Percentiles rank a stretch among this genome's conserved stretches.
Conservation (phyloP, 2,113 vertebrate species). For the Perca fluviatilis region DNA sequence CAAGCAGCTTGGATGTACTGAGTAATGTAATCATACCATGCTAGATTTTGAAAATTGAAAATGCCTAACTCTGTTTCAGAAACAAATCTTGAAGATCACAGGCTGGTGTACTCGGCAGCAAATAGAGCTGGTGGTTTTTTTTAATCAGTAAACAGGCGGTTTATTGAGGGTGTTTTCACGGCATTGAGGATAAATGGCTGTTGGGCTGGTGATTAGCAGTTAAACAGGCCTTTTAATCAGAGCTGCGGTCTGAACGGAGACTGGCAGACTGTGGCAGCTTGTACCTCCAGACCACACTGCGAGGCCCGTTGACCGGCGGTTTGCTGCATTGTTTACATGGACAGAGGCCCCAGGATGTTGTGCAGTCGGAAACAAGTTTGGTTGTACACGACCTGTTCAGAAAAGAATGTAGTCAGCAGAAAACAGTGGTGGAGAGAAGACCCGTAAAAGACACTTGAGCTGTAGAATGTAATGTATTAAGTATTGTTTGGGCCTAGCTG, state of each 20-base stretch:
- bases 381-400: slow-evolving; percentile 13
- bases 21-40: background rate
- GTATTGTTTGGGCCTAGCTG: background rate
- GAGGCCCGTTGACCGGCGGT: slow-evolving; percentile 39
- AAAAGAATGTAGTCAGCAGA: slow-evolving; percentile 22
- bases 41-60: background rate
- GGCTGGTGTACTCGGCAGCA: slow-evolving; percentile 9
- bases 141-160: slow-evolving; percentile 45
- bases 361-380: slow-evolving; percentile 42
- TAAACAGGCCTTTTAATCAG: slow-evolving; percentile 63
- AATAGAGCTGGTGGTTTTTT: slow-evolving; percentile 25
- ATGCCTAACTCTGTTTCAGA: background rate
- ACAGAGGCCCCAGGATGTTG: slow-evolving; percentile 46
- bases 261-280: slow-evolving; percentile 58
- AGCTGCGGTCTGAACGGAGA: slow-evolving; percentile 57
- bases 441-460: background rate
- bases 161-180: slow-evolving; percentile 41
- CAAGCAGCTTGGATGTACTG: background rate
- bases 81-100: background rate
- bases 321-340: slow-evolving; percentile 58
- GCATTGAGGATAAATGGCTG: slow-evolving; percentile 47
- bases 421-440: background rate
- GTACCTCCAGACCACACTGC: slow-evolving; percentile 44
- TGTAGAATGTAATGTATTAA: background rate
- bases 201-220: slow-evolving; percentile 40